phyloP scores from a whole-genome alignment of 2,888 invertebrate genomes.

The Aphrophora alni region DNA sequence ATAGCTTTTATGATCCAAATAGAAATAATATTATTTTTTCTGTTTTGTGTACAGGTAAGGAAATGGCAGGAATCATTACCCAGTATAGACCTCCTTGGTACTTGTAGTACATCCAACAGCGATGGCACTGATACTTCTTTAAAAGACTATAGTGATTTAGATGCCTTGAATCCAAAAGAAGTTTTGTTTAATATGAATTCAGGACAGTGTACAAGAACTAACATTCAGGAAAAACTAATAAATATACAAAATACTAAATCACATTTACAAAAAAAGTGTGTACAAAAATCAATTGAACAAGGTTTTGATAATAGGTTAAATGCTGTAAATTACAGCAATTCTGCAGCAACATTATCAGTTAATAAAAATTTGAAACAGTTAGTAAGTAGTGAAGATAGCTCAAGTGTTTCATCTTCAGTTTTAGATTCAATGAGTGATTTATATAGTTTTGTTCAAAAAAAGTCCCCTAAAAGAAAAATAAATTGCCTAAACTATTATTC shows the following conservation, averaged over 20 bases:
- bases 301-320: no score
- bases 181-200: background rate
- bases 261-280: background rate
- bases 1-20: no score
- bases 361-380: slow-evolving; percentile 10
- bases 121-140: background rate
- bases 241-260: background rate
- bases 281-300: no score
- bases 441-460: background rate
- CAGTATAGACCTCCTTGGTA: slow-evolving; percentile 34
- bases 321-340: background rate
- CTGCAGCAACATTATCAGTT: background rate
- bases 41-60: slow-evolving; percentile 39
- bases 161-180: background rate
- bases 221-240: background rate
- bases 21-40: background rate
- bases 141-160: background rate
- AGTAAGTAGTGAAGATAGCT: slow-evolving; percentile 21
- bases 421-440: background rate
- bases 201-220: background rate
- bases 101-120: slow-evolving; percentile 16
- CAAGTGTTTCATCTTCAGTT: slow-evolving; percentile 31
- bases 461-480: background rate
- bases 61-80: slow-evolving; percentile 47
- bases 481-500: background rate